A percentile compares a stretch with the other conserved stretches of the same genome.
Evolutionary conservation across 2,888 invertebrate genomes (phyloP).

Genomic region (Heliconius erato): DNA sequence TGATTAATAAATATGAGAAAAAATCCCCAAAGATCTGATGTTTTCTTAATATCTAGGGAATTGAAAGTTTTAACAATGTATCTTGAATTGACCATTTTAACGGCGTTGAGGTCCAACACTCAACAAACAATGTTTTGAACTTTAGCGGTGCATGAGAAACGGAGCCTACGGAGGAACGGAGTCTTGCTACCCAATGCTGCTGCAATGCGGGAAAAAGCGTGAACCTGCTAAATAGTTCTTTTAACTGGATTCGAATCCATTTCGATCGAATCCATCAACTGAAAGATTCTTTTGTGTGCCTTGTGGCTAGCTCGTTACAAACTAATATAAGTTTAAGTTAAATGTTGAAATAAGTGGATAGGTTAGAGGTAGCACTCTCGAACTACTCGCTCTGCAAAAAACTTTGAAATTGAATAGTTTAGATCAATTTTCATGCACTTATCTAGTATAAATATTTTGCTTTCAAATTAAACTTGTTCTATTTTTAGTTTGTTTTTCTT

Average conservation of each 20-base stretch:
- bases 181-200: neutral
- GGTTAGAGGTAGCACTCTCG: neutral
- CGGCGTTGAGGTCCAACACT: too few species aligned
- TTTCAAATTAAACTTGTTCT: neutral
- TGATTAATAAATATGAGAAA: too few species aligned
- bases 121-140: too few species aligned
- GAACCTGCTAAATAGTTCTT: neutral
- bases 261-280: neutral
- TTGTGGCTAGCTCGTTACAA: neutral
- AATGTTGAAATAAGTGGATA: neutral
- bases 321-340: slow-evolving; percentile 15
- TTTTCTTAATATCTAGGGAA: too few species aligned
- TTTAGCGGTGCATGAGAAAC: too few species aligned
- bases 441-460: neutral
- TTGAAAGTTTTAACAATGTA: too few species aligned
- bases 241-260: neutral
- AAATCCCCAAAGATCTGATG: too few species aligned
- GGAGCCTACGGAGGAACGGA: too few species aligned
- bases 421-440: slow-evolving; percentile 14
- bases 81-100: too few species aligned
- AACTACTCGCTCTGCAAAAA: neutral
- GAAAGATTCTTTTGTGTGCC: neutral
- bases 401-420: neutral
- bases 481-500: too few species aligned
- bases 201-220: neutral